A percentile compares a stretch with the other conserved stretches of the same genome.
phyloP scores from a whole-genome alignment of 2,113 vertebrate species.

The Platanista minor region DNA sequence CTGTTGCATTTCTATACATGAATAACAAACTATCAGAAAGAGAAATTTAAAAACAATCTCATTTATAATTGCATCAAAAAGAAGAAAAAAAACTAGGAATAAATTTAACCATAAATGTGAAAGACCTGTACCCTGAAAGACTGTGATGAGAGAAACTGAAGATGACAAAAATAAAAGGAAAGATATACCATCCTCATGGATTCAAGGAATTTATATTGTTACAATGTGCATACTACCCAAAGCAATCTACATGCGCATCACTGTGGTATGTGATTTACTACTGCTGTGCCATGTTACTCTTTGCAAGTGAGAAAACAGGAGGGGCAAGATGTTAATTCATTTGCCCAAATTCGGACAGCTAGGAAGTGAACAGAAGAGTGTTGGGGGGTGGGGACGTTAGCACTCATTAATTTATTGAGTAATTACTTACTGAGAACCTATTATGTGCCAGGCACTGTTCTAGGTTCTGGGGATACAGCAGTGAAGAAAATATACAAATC shows the following conservation, averaged over 20 bases:
- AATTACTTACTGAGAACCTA: background rate
- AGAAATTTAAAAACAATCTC: too few species aligned
- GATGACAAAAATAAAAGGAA: background rate
- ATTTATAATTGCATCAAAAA: too few species aligned
- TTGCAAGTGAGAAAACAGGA: background rate
- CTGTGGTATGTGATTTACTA: too few species aligned
- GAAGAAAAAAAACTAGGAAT: background rate
- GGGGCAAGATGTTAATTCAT: background rate
- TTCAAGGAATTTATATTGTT: background rate
- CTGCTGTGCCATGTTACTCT: background rate
- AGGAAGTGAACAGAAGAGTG: background rate
- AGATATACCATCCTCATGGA: rapidly evolving
- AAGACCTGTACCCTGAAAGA: background rate
- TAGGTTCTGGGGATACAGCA: background rate
- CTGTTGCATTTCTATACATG: too few species aligned
- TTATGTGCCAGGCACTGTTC: background rate
- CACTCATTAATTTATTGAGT: background rate
- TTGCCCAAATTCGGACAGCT: background rate
- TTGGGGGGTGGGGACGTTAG: background rate
- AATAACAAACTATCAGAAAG: too few species aligned
- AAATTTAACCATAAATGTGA: background rate
- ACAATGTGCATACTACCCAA: background rate
- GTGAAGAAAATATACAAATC: background rate
- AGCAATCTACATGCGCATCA: too few species aligned
- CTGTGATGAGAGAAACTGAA: background rate